Evolutionary conservation across 2,113 vertebrate species (phyloP).

Genomic region (Toxotes jaculatrix): DNA sequence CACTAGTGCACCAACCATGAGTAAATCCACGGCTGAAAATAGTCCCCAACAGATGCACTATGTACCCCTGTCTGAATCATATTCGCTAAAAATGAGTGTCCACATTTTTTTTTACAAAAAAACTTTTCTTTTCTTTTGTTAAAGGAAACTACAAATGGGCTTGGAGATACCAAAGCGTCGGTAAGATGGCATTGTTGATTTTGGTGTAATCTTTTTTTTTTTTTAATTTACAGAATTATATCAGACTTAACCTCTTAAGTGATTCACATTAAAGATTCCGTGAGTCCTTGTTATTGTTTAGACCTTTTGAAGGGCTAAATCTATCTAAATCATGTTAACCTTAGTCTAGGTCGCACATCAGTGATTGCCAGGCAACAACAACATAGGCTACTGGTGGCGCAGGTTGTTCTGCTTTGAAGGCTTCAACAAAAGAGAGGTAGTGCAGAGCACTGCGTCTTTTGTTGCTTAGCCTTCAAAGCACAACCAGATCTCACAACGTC

Average conservation of each 20-base stretch:
- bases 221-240: no score
- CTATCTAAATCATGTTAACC: background rate
- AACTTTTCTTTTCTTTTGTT: no score
- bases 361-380: slow-evolving; percentile 11
- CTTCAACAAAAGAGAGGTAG: background rate
- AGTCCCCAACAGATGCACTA: background rate
- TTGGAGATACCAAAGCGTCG: no score
- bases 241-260: no score
- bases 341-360: background rate
- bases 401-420: background rate
- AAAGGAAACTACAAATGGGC: no score
- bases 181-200: no score
- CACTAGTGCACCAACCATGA: background rate
- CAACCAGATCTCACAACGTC: background rate
- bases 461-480: background rate
- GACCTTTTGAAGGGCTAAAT: background rate
- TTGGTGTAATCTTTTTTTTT: no score
- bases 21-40: background rate
- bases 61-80: background rate
- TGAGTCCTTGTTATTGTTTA: background rate
- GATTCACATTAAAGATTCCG: background rate
- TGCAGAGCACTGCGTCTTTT: background rate
- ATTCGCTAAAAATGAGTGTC: no score
- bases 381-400: background rate
- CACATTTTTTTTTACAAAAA: no score